Evolutionary conservation across 2,797 vertebrate genomes (phyloP).

Genomic region (Neosalanx taihuensis): DNA sequence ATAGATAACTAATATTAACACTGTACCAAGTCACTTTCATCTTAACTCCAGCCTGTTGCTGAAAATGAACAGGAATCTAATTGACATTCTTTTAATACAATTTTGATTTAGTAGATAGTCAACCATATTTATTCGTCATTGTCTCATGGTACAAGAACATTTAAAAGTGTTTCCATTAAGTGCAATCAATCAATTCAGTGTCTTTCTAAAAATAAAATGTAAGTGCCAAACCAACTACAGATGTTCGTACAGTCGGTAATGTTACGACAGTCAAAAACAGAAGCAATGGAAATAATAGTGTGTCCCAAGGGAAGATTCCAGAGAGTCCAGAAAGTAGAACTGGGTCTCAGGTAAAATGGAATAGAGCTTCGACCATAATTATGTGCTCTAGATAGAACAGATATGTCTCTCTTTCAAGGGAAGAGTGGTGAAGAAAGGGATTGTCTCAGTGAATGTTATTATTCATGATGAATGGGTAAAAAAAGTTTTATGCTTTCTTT

Average conservation of each 20-base stretch:
- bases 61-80: no score
- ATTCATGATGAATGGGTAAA: no score
- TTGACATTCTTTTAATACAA: no score
- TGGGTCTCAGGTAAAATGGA: background rate
- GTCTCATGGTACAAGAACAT: no score
- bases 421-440: background rate
- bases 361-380: background rate
- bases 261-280: background rate
- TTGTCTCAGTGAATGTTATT: background rate
- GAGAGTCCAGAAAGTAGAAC: background rate
- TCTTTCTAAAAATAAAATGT: no score
- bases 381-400: background rate
- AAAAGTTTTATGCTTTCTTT: background rate
- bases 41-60: no score
- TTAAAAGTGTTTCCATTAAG: no score
- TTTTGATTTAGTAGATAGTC: no score
- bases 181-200: no score
- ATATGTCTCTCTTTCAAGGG: slow-evolving; percentile 5
- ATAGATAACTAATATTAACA: no score
- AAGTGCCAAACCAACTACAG: background rate
- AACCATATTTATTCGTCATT: no score
- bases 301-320: background rate
- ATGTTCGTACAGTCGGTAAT: background rate
- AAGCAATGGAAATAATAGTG: background rate
- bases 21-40: no score